Evolutionary conservation across 92 coral and sea anemone genomes (phyloP).

Genomic region (Meandrina meandrites): DNA sequence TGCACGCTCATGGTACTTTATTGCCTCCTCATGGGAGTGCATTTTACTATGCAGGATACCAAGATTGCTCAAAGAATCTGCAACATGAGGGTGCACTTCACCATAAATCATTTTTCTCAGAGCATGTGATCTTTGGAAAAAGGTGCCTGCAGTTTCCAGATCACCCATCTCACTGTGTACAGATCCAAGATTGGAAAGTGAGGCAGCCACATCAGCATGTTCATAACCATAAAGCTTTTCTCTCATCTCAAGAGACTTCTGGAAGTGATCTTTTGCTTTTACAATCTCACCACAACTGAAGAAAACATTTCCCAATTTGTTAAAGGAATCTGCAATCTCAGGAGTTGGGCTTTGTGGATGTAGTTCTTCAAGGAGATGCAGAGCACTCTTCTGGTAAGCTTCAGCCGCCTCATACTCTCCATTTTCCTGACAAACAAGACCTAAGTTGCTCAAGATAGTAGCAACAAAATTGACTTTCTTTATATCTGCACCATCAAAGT

Average conservation of each 20-base stretch:
- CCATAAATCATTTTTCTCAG: not conserved
- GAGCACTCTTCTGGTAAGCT: not conserved
- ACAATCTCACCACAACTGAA: not conserved
- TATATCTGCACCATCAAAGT: not conserved
- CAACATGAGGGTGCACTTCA: not conserved
- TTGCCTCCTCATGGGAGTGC: not conserved
- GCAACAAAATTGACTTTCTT: not conserved
- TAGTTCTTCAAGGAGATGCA: not conserved
- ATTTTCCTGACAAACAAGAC: not conserved
- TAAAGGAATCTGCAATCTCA: conserved; percentile 1
- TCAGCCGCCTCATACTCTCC: not conserved
- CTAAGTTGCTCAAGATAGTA: not conserved
- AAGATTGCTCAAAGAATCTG: not conserved
- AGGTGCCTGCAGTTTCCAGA: conserved; percentile 12
- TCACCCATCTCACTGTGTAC: conserved; percentile 20
- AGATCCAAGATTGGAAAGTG: conserved; percentile 5
- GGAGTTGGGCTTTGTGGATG: not conserved
- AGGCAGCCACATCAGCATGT: conserved; percentile 13
- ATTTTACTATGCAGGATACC: not conserved
- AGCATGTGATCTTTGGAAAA: not conserved
- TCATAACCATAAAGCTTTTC: not conserved
- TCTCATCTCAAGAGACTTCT: not conserved
- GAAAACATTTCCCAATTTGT: conserved; percentile 5
- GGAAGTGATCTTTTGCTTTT: not conserved
- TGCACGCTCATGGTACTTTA: not conserved